Base-by-base conservation (phyloP, 37 sponge, comb jelly and placozoan genomes). In the Halisarca cf. caerulea region DNA sequence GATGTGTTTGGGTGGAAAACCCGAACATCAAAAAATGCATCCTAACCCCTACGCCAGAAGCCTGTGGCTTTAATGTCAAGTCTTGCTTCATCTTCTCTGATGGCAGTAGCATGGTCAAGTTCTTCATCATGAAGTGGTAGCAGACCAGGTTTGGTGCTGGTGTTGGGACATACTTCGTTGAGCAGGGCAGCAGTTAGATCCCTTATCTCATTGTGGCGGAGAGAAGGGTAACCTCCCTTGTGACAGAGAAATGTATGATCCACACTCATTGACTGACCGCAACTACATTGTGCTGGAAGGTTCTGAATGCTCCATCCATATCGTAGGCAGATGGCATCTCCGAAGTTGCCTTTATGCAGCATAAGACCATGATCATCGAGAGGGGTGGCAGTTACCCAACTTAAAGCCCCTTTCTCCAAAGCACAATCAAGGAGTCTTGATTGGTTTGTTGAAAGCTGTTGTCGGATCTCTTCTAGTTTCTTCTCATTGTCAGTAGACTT, bases 21-120 rank as follows among this genome's bases (percentile, higher is more conserved):
- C 78, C 66, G 75, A 1, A 85, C 86, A 60, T 85, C 86, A 44
- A 85, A 85, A 66, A 85, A 86, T 78, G 86, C 80, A 24, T 79
- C 68, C 32, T 85, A 53, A 17, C 51, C 53, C 7, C 20, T 30
- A 3, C 37, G 33, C 86, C 86, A 85, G 59, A 85, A 85, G 0
- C 80, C 86, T 32, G 58, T 59, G 54, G 80, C 66, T 15, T 28
- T 33, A 11, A 85, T 55, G 24, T 70, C 84, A 0, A 83, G 58
- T 20, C 84, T 44, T 0, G 73, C 73, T 11, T 53, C 58, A 0
- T 44, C 57, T 2, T 83, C 59, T n/a, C 45, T 1, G 42, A n/a
- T 41, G 3, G 77, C 45, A 6, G 45, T 44, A 8, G 30, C 30
- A 23, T 3, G 24, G n/a, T 43, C 25, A 23, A 74, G 39, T 3